Conservation (phyloP, 2,797 vertebrate genomes). For the Eospalax fontanierii region DNA sequence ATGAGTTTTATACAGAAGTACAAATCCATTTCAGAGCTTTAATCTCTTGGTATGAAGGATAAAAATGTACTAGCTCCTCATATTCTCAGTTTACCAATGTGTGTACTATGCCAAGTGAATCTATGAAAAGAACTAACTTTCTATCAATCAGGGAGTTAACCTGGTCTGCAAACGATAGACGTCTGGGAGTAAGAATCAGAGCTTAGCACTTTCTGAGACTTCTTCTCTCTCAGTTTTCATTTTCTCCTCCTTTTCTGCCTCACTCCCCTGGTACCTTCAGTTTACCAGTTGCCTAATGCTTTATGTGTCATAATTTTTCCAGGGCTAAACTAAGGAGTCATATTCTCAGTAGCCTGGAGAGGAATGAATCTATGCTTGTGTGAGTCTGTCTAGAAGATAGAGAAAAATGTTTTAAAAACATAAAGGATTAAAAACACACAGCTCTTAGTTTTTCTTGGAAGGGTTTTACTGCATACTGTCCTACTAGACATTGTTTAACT, state of each 20-base stretch:
- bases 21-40: background rate
- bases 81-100: too few relatives aligned
- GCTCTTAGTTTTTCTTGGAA: background rate
- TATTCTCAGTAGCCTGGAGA: background rate
- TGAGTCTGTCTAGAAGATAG: background rate
- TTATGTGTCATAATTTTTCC: fast-evolving
- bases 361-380: background rate
- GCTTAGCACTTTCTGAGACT: background rate
- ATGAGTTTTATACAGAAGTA: fast-evolving
- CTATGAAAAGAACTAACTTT: too few relatives aligned
- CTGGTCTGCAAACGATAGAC: background rate
- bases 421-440: background rate
- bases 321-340: background rate
- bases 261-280: background rate
- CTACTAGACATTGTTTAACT: fast-evolving
- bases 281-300: background rate
- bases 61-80: background rate
- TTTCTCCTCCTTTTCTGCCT: background rate
- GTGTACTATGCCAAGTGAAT: too few relatives aligned
- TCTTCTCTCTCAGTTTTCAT: background rate
- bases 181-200: background rate
- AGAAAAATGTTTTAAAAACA: too few relatives aligned
- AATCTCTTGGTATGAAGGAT: background rate
- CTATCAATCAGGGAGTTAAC: background rate
- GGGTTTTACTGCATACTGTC: background rate